A percentile compares a stretch with the other conserved stretches of the same genome.
These are phyloP conservation scores for Pionites leucogaster DNA, from an alignment of 2,113 vertebrate genomes.

Conservation along the genomic window DNA sequence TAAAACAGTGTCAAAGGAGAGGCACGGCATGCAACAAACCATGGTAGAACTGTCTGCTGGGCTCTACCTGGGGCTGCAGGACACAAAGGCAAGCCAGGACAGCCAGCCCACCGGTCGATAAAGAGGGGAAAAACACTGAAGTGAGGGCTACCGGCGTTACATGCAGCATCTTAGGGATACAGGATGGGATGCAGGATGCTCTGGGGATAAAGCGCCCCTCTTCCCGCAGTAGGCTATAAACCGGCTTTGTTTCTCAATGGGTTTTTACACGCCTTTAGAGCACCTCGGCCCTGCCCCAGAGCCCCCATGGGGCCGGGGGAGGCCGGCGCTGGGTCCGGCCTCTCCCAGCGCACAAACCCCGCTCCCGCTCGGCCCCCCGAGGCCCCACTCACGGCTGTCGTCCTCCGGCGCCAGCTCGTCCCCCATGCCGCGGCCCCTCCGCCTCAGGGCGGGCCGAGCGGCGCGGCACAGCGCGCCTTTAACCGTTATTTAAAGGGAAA, in stretches of 20 bases:
- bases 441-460: neutral
- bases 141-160: fast-evolving
- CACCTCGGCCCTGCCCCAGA: neutral
- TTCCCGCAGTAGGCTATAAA: neutral
- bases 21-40: neutral
- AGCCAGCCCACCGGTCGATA: fast-evolving
- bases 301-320: neutral
- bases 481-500: neutral
- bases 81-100: neutral
- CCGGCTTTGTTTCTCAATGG: neutral
- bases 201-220: neutral
- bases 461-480: neutral
- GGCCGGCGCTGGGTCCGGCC: neutral
- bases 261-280: neutral
- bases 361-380: neutral
- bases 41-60: fast-evolving
- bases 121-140: neutral
- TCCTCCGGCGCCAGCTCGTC: neutral
- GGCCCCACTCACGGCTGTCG: conserved; percentile 54
- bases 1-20: neutral
- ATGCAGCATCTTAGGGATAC: neutral
- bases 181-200: neutral
- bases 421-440: conserved; percentile 16
- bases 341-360: neutral
- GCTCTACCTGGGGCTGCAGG: neutral